Conservation (phyloP, 2,797 vertebrate genomes). For the Sphenodon punctatus region DNA sequence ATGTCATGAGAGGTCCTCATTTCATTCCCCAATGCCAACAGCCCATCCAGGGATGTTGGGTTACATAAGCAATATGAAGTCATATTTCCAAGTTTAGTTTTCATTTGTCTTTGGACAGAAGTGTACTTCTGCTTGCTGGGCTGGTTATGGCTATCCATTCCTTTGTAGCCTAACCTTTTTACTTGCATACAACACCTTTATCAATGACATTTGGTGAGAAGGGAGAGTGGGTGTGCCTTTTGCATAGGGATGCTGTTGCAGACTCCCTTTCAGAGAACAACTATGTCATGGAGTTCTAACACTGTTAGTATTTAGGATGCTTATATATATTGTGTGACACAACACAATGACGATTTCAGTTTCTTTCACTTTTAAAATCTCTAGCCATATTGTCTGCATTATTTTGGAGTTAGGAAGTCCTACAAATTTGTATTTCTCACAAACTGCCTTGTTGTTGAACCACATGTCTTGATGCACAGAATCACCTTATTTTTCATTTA, state of each 20-base stretch:
- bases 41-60: no score
- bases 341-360: not conserved
- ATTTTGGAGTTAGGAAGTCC: no score
- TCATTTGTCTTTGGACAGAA: not conserved
- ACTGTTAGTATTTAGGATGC: not conserved
- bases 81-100: not conserved
- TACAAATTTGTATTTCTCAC: no score
- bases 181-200: not conserved
- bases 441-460: no score
- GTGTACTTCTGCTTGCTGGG: fast-evolving
- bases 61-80: not conserved
- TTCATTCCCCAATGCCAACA: no score
- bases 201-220: not conserved
- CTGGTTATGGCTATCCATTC: not conserved
- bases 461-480: no score
- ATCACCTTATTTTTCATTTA: no score
- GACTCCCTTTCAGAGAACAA: not conserved
- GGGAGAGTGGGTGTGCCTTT: not conserved
- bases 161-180: not conserved
- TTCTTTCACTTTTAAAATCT: not conserved
- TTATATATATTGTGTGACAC: not conserved
- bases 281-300: not conserved
- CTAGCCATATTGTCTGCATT: no score
- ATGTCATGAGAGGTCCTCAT: no score
- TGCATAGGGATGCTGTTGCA: not conserved